Conservation (phyloP, 2,797 vertebrate species). For the Nyctibius grandis region DNA sequence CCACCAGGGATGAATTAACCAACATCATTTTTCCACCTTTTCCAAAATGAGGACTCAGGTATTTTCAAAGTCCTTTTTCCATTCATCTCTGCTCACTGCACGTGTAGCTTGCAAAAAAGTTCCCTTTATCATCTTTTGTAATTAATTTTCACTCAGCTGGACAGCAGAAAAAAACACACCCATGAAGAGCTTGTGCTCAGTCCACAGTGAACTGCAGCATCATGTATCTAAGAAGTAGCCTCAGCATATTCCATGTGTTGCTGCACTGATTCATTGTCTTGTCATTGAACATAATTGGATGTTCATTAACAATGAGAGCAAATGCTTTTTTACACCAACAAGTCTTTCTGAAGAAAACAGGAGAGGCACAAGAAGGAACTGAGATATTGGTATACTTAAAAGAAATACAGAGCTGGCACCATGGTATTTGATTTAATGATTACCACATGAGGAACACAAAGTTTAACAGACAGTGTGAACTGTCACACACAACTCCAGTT, state of each 20-base stretch:
- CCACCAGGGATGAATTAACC: conserved; percentile 15
- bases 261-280: conserved; percentile 20
- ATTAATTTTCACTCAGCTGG: neutral
- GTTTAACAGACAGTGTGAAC: neutral
- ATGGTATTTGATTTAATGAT: neutral
- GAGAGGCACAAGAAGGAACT: neutral
- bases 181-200: neutral
- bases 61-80: neutral
- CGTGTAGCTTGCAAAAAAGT: neutral
- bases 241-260: neutral
- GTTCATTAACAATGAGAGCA: neutral
- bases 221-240: neutral
- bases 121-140: neutral
- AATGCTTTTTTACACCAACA: neutral
- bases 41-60: neutral
- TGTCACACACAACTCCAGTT: neutral
- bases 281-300: neutral
- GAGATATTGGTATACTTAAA: neutral
- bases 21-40: neutral
- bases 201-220: neutral
- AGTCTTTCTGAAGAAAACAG: neutral
- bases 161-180: neutral
- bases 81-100: conserved; percentile 1
- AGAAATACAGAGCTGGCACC: neutral
- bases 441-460: neutral